Conservation (phyloP, 2,113 vertebrate genomes). For the Picathartes gymnocephalus region DNA sequence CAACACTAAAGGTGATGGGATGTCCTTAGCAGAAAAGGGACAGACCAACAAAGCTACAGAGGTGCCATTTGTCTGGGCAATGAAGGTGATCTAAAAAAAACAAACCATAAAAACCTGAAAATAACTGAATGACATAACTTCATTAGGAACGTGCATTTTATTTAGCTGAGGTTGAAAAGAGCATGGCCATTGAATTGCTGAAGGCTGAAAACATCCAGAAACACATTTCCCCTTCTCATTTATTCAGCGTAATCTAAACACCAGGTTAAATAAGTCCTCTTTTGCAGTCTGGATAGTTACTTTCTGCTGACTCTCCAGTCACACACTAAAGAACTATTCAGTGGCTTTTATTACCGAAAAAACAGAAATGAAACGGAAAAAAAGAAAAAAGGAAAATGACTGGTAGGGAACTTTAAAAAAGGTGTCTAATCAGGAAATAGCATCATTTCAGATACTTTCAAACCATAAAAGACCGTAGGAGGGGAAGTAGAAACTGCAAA, state of each 20-base stretch:
- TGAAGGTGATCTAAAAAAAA: not conserved
- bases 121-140: not conserved
- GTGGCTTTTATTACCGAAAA: not conserved
- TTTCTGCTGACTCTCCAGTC: slow-evolving; percentile 12
- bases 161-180: not conserved
- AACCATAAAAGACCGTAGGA: not conserved
- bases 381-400: not conserved
- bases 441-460: not conserved
- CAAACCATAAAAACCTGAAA: not conserved
- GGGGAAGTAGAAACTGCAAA: not conserved
- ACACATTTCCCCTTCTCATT: slow-evolving; percentile 9
- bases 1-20: not conserved
- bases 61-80: not conserved
- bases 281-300: not conserved
- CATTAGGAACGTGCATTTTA: not conserved
- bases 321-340: not conserved
- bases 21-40: not conserved
- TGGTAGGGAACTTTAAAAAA: not conserved
- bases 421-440: not conserved
- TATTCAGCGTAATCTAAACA: not conserved
- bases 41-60: not conserved
- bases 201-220: slow-evolving; percentile 15
- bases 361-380: not conserved
- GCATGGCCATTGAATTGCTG: not conserved
- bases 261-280: not conserved